Conservation (phyloP, 1,140 invertebrate genomes). For the Meloidogyne hapla region DNA sequence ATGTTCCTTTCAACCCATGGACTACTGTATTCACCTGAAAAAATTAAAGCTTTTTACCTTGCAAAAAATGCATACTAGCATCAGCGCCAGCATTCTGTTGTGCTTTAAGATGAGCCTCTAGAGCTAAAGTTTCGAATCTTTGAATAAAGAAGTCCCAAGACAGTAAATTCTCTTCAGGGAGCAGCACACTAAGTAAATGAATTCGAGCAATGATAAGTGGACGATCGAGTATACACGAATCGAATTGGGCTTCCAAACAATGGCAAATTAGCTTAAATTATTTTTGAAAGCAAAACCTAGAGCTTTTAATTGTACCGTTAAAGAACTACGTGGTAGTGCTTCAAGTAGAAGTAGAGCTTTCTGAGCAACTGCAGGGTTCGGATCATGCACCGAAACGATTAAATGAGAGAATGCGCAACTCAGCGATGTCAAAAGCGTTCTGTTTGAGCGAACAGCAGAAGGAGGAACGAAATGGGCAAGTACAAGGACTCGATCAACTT, state of each 20-base stretch:
- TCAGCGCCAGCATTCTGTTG: conserved; percentile 73
- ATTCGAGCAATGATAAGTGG: conserved; percentile 94
- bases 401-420: conserved; percentile 95
- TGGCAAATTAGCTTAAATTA: conserved; percentile 65
- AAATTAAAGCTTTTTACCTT: conserved; percentile 71
- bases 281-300: neutral
- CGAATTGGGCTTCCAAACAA: conserved; percentile 69
- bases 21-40: neutral
- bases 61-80: conserved; percentile 68
- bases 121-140: conserved; percentile 88
- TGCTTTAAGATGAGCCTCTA: conserved; percentile 87
- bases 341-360: conserved; percentile 86
- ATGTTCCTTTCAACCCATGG: too few species aligned
- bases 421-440: conserved; percentile 83
- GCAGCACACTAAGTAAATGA: conserved; percentile 86
- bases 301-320: conserved; percentile 49
- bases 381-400: conserved; percentile 91
- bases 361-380: conserved; percentile 88
- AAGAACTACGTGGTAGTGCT: conserved; percentile 80
- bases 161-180: conserved; percentile 78
- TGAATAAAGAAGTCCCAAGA: conserved; percentile 98
- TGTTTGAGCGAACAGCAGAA: conserved; percentile 78
- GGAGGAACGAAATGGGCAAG: conserved; percentile 73
- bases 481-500: conserved; percentile 60
- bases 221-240: conserved; percentile 85